A percentile compares a stretch with the other conserved stretches of the same genome.
Evolutionary conservation across 2,797 vertebrate genomes (phyloP).

Genomic region (Hirundo rustica): DNA sequence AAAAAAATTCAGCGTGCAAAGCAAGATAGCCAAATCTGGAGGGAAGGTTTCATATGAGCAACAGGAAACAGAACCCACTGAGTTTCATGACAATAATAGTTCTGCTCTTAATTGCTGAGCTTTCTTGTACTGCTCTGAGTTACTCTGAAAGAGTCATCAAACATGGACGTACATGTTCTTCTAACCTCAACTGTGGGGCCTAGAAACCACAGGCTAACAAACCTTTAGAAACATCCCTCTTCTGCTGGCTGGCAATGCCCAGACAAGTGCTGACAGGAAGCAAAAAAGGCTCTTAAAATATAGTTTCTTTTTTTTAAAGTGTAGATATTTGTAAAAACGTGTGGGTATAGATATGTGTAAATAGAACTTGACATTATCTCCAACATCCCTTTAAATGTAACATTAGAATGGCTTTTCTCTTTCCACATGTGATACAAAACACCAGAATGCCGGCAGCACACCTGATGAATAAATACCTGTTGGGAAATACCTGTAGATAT

Average conservation of each 20-base stretch:
- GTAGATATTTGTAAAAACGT: neutral
- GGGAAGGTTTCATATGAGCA: neutral
- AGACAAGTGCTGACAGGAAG: neutral
- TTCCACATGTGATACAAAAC: neutral
- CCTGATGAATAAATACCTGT: neutral
- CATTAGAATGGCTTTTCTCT: neutral
- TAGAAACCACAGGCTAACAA: neutral
- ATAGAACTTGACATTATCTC: neutral
- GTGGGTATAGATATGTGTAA: neutral
- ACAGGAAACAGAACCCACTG: neutral
- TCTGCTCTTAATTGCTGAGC: neutral
- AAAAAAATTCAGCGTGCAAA: neutral
- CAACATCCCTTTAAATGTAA: neutral
- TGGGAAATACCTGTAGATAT: neutral
- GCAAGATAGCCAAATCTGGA: neutral
- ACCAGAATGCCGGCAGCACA: neutral
- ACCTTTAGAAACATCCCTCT: neutral
- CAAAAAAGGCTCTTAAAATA: neutral
- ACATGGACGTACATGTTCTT: neutral
- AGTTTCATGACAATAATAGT: slow-evolving; percentile 21
- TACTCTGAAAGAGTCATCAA: neutral
- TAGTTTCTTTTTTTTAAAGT: neutral
- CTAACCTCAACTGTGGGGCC: neutral
- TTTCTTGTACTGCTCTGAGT: neutral
- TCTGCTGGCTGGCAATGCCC: neutral